Conservation (phyloP, 2,797 vertebrate species). For the Pseudotriccus pelzelni region DNA sequence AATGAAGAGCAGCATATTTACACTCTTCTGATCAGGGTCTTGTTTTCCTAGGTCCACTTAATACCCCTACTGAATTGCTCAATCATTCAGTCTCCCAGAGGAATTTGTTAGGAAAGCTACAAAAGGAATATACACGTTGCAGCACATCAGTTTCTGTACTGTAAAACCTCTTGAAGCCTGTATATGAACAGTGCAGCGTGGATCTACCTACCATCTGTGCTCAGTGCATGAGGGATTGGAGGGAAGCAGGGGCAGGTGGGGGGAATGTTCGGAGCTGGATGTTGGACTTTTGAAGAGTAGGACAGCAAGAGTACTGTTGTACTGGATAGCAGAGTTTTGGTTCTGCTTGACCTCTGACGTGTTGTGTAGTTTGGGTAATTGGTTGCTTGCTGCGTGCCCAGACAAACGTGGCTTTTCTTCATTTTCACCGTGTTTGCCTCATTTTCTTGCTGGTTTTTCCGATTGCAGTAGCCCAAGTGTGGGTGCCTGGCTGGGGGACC, state of each 20-base stretch:
- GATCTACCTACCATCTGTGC: neutral
- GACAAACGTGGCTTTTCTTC: neutral
- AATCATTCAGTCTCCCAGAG: neutral
- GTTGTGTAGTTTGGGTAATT: neutral
- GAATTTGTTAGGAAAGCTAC: neutral
- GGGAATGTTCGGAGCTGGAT: neutral
- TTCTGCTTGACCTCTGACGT: neutral
- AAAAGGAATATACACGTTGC: fast-evolving
- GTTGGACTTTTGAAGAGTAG: neutral
- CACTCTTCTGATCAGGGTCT: neutral
- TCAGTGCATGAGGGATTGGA: neutral
- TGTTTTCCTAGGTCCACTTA: neutral
- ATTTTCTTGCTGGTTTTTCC: neutral
- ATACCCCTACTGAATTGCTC: neutral
- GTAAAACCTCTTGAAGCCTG: neutral
- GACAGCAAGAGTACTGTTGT: neutral
- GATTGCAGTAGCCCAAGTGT: neutral
- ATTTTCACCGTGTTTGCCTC: neutral
- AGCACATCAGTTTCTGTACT: neutral
- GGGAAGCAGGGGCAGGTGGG: neutral
- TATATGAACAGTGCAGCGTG: neutral
- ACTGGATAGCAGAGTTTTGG: neutral
- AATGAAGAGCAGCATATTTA: neutral
- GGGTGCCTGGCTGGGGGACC: neutral
- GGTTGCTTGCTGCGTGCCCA: neutral